A percentile compares a stretch with the other conserved stretches of the same genome.
Conservation (phyloP, 2,113 vertebrate genomes). For the Dromaius novaehollandiae region DNA sequence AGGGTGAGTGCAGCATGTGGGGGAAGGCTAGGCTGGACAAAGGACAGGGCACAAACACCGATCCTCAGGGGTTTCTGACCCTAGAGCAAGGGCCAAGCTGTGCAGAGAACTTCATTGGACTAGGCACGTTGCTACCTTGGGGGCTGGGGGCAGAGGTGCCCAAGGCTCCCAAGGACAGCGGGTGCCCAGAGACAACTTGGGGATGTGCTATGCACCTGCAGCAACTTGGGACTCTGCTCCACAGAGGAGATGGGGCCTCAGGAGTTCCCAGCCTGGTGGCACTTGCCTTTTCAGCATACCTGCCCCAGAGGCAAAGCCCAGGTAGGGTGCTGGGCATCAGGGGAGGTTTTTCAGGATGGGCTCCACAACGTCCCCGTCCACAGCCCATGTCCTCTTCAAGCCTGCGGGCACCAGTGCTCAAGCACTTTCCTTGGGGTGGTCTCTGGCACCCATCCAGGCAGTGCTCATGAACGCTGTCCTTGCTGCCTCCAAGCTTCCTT, state of each 20-base stretch:
- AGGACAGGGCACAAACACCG: background rate
- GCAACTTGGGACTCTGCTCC: background rate
- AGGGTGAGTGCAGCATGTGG: background rate
- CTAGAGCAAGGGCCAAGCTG: no score
- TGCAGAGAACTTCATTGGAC: background rate
- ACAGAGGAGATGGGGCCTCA: no score
- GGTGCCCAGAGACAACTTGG: background rate
- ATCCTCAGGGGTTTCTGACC: rapidly evolving
- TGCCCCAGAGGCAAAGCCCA: background rate
- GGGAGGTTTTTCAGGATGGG: background rate
- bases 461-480: background rate
- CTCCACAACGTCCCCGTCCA: background rate
- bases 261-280: background rate
- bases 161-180: rapidly evolving
- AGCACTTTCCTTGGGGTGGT: background rate
- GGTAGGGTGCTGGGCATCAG: background rate
- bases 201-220: background rate
- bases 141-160: background rate
- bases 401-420: background rate
- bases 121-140: no score
- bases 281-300: background rate
- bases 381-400: no score
- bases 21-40: background rate
- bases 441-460: rapidly evolving
- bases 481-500: background rate